Conservation (phyloP, 2,797 vertebrate genomes). For the Micrastur ruficollis region DNA sequence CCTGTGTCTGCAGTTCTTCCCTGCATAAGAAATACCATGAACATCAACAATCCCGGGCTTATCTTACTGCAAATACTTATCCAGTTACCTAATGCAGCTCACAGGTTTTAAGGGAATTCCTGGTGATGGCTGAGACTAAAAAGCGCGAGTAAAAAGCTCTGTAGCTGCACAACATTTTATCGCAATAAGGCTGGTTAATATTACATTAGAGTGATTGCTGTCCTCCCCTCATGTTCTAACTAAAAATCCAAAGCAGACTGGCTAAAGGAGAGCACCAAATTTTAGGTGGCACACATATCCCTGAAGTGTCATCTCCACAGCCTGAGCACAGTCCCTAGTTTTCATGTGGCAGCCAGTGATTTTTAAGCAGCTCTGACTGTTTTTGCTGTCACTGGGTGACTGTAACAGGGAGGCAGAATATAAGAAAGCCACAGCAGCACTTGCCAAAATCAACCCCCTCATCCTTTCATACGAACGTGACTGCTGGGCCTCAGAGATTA, state of each 20-base stretch:
- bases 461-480: background rate
- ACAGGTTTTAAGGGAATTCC: background rate
- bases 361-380: background rate
- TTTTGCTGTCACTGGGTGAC: background rate
- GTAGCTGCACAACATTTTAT: background rate
- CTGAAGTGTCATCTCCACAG: background rate
- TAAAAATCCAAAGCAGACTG: background rate
- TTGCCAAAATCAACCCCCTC: background rate
- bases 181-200: background rate
- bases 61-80: conserved; percentile 2
- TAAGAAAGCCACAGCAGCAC: background rate
- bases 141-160: background rate
- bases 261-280: background rate
- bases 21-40: background rate
- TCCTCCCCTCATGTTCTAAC: background rate
- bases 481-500: background rate
- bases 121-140: background rate
- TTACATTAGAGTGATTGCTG: background rate
- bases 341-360: background rate
- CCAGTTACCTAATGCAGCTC: background rate
- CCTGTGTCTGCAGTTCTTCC: background rate
- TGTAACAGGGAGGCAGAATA: background rate
- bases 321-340: background rate
- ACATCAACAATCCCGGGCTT: background rate
- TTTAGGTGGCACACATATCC: background rate